A percentile compares a stretch with the other conserved stretches of the same genome.
Evolutionary conservation across 1,140 invertebrate species (phyloP).

Genomic region (Leucophenga varia): DNA sequence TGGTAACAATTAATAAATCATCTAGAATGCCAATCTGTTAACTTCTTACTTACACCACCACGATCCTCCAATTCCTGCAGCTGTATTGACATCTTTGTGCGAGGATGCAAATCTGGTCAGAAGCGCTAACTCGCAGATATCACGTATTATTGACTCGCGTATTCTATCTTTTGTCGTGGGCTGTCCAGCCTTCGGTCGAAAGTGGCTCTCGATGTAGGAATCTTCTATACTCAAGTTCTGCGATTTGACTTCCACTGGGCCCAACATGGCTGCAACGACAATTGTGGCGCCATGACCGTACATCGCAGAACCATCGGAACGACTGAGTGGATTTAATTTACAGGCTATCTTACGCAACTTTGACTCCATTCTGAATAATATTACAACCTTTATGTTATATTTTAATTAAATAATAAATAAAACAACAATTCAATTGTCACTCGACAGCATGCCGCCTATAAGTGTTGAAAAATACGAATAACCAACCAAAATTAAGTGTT

Average conservation of each 20-base stretch:
- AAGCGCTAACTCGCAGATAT: conserved; percentile 74
- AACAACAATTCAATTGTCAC: no score
- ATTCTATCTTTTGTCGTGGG: conserved; percentile 73
- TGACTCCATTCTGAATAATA: no score
- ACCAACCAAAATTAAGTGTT: no score
- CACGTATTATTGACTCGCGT: conserved; percentile 73
- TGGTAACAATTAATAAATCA: background rate
- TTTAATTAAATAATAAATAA: no score
- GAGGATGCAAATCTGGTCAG: conserved; percentile 71
- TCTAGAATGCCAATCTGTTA: background rate
- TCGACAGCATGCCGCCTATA: no score
- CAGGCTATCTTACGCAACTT: conserved; percentile 61
- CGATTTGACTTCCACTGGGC: conserved; percentile 77
- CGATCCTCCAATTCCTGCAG: conserved; percentile 85
- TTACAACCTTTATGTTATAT: no score
- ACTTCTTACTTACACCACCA: conserved; percentile 68
- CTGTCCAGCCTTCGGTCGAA: conserved; percentile 72
- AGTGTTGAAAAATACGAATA: no score
- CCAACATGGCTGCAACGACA: conserved; percentile 76
- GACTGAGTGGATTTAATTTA: conserved; percentile 68
- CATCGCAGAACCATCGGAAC: conserved; percentile 74
- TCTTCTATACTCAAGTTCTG: conserved; percentile 78
- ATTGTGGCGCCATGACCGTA: conserved; percentile 77
- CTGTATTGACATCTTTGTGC: conserved; percentile 74
- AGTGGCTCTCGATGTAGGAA: conserved; percentile 76